These are phyloP conservation scores for Parapristionchus giblindavisi DNA, from an alignment of 2,888 invertebrate genomes.

Conservation along the genomic window DNA sequence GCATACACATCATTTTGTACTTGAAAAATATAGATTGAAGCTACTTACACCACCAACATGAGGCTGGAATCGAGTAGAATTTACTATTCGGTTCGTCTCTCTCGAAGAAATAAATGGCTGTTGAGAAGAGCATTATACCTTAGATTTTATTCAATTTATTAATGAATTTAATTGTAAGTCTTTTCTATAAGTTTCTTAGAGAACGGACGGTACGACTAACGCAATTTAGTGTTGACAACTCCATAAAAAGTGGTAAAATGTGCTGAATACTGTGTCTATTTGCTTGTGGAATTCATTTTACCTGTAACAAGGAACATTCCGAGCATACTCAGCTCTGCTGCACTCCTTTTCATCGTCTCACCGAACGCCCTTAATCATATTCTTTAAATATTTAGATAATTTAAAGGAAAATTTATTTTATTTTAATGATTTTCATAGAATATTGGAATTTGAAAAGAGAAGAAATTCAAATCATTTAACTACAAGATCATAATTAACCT, in stretches of 20 bases:
- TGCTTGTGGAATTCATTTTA: too few species aligned
- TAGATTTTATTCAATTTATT: neutral
- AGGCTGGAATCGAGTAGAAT: slow-evolving; percentile 67
- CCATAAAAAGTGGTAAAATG: too few species aligned
- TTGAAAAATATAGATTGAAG: slow-evolving; percentile 32
- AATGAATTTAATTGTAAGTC: neutral
- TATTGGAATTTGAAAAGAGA: neutral
- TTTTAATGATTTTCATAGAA: neutral
- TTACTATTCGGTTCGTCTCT: slow-evolving; percentile 66
- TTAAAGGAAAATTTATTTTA: neutral
- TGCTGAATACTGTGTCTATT: too few species aligned
- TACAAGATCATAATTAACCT: neutral
- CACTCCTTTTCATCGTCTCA: slow-evolving; percentile 61
- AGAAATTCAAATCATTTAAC: neutral
- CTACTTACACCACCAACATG: slow-evolving; percentile 69
- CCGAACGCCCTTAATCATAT: slow-evolving; percentile 54
- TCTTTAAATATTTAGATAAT: neutral
- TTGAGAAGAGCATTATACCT: slow-evolving; percentile 68
- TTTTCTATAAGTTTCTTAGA: neutral
- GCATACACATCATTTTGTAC: neutral
- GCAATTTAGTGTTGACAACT: too few species aligned
- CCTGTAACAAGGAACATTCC: slow-evolving; percentile 65
- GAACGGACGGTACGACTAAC: neutral
- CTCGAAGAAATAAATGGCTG: slow-evolving; percentile 62
- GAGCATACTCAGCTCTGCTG: slow-evolving; percentile 66